A percentile compares a stretch with the other conserved stretches of the same genome.
These are phyloP conservation scores for Geopemphigus sp. DNA, from an alignment of 1,140 invertebrate genomes.

Conservation along the genomic window DNA sequence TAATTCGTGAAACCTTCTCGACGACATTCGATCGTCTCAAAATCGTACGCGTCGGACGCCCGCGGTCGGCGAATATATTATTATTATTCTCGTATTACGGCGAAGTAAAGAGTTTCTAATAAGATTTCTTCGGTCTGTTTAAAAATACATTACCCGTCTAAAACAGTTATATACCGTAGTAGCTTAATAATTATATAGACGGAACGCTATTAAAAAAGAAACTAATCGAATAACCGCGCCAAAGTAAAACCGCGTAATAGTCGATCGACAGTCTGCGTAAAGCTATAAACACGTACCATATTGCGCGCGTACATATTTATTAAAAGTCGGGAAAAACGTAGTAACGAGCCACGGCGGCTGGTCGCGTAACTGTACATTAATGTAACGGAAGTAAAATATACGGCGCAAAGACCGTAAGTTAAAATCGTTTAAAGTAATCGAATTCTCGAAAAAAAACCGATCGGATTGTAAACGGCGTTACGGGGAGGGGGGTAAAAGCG, in stretches of 20 bases:
- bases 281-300: background rate
- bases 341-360: background rate
- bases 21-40: background rate
- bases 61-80: background rate
- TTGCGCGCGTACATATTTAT: background rate
- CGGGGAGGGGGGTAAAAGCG: no score
- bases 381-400: background rate
- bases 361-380: background rate
- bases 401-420: no score
- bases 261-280: background rate
- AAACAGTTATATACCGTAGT: background rate
- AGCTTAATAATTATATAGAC: background rate
- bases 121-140: background rate
- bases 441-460: no score
- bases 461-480: no score
- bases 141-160: conserved; percentile 3
- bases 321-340: background rate
- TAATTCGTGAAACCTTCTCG: background rate
- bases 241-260: background rate
- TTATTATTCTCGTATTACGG: background rate
- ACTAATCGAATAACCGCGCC: background rate
- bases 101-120: conserved; percentile 5
- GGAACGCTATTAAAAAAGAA: background rate
- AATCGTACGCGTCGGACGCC: background rate
- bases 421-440: no score